Base-by-base conservation (phyloP, 2,888 invertebrate genomes). In the Drosophila trichaetosa region DNA sequence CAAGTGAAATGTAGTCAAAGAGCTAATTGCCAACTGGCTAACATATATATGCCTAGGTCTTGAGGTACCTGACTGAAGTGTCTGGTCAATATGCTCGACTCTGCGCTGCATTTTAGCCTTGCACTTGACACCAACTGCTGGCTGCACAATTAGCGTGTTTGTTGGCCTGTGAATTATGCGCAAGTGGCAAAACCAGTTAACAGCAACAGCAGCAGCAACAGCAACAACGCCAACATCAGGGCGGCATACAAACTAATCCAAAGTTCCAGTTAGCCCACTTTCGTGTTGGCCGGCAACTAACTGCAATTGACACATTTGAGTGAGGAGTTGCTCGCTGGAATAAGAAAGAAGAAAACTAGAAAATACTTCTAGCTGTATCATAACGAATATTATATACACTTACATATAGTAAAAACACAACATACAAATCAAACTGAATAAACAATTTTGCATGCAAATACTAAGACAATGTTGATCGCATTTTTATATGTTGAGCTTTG, bases 51-150 rank as follows among this genome's bases (percentile, higher is more conserved):
- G 27, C 24, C 49, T 27, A 38, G 21, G 34, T 36, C 18, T 33
- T 46, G 11, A 7, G 11, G 16, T 60, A 33, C 49, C 46, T 56
- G 53, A 21, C 29, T 33, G 46, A 31, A 75, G 80, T 75, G 76
- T 13, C 49, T 64, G 57, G 64, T 67, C 63, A 76, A 78, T 56
- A 78, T 52, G 65, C 54, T 80, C 36, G 33, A 34, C 7, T 24
- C 29, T 33, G 27, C n/a, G 54, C 27, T 57, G 71, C 72, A 71
- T 34, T 42, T 73, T 34, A 73, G 87, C 80, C 86, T 87, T 80
- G 83, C 74, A 85, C 85, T 84, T 89, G 76, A 79, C 79, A 75
- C 78, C 59, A 63, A 81, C 84, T 49, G 21, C n/a, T 13, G 57
- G 53, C 58, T 62, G 27, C 51, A 38, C 69, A 79, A 83, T 83